A percentile compares a stretch with the other conserved stretches of the same genome.
Evolutionary conservation across 2,888 invertebrate genomes (phyloP).

Genomic region (Oligia strigilis): DNA sequence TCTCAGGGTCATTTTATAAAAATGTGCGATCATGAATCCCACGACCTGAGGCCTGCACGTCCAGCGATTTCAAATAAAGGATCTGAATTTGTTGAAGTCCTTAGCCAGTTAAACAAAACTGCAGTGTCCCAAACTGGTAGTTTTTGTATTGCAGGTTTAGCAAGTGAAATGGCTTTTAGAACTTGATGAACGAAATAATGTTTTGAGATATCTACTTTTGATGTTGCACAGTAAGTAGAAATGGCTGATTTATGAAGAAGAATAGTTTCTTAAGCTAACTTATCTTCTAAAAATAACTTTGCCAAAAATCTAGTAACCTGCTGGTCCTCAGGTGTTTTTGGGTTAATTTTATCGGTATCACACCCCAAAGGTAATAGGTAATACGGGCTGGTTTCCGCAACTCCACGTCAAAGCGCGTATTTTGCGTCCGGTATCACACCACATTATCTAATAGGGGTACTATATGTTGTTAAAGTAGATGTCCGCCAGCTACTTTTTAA

Average conservation of each 20-base stretch:
- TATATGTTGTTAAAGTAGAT: not conserved
- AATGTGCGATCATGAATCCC: too few relatives aligned
- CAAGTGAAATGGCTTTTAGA: not conserved
- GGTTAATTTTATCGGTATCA: not conserved
- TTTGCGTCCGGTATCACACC: not conserved
- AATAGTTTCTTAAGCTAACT: not conserved
- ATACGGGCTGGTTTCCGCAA: too few relatives aligned
- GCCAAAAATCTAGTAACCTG: not conserved
- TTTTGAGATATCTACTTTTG: not conserved
- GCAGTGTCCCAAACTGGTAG: too few relatives aligned
- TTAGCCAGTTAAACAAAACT: too few relatives aligned
- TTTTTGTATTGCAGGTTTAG: too few relatives aligned
- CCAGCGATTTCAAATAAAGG: not conserved
- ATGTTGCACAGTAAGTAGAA: not conserved
- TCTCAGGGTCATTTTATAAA: too few relatives aligned
- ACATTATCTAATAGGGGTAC: not conserved
- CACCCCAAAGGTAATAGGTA: too few relatives aligned
- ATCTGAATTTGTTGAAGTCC: too few relatives aligned
- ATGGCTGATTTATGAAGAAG: not conserved
- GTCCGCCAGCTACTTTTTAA: slow-evolving; percentile 2
- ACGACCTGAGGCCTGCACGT: not conserved
- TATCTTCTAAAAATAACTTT: not conserved
- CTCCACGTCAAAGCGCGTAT: too few relatives aligned
- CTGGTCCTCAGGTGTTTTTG: not conserved
- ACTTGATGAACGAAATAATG: not conserved